Conservation (phyloP, 2,797 vertebrate genomes). For the Anas bahamensis region DNA sequence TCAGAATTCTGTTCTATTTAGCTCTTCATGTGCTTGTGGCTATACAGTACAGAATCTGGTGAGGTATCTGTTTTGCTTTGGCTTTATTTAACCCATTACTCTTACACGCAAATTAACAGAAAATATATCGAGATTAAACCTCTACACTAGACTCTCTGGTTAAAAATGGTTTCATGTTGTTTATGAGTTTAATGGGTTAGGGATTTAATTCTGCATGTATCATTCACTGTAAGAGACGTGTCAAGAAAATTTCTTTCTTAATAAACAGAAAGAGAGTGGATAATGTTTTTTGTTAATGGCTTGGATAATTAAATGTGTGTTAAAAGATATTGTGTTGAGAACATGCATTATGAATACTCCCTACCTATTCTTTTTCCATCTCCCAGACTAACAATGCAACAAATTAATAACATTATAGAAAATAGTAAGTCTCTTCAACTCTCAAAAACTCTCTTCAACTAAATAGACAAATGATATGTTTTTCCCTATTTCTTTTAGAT, state of each 20-base stretch:
- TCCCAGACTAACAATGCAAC: neutral
- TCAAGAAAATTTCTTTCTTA: slow-evolving; percentile 30
- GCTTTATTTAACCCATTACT: neutral
- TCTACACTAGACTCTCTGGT: neutral
- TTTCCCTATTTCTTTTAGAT: neutral
- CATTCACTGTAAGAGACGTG: neutral
- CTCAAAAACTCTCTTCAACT: neutral
- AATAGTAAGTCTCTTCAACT: neutral
- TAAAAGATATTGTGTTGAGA: neutral
- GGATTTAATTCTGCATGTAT: slow-evolving; percentile 14
- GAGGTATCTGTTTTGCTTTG: neutral
- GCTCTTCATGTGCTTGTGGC: neutral
- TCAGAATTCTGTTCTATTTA: neutral
- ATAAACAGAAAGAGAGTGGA: slow-evolving; percentile 8
- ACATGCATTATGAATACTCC: neutral
- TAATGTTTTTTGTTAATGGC: slow-evolving; percentile 44
- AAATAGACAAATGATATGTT: neutral
- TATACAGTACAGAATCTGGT: neutral
- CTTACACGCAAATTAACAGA: neutral
- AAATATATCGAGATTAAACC: neutral
- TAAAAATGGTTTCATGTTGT: slow-evolving; percentile 10
- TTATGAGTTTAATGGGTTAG: neutral
- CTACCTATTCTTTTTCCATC: neutral
- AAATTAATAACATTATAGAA: neutral
- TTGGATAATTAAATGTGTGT: slow-evolving; percentile 40